Evolutionary conservation across 2,113 vertebrate genomes (phyloP), one percentile per base, ranked within the genome.

Genomic region (Cololabis saira): DNA sequence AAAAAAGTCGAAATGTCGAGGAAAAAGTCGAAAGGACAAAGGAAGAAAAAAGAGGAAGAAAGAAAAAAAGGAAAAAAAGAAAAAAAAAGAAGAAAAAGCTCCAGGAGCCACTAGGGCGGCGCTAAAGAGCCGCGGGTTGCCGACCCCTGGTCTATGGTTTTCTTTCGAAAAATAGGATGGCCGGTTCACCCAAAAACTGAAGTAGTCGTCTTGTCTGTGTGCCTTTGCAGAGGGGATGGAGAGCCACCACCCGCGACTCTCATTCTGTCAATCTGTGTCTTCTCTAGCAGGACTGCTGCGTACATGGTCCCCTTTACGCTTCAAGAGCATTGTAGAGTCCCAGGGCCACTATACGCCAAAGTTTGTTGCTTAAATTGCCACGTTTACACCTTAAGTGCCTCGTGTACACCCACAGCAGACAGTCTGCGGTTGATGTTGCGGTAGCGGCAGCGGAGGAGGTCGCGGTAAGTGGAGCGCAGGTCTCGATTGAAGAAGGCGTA

Each of bases 401-500:
- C 93, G 0, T 94, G 93, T 8, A 94, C 92, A 0, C 93, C 93
- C 22, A 94, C 93, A 6, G 93, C 93, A 2, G 93, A 94, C 15
- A 94, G 92, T 1, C 93, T 72, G 0, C 93, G 89, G 89, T 94
- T 94, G 80, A 94, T 94, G 87, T 94, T 94, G 22, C 93, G 91
- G 62, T 93, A 94, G 13, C 93, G 91, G 51, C 93, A 94, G 24
- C 92, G 92, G 6, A 94, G 87, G 41, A 94, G 87, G 82, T 94
- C 92, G 1, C 89, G 90, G 53, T 94, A 94, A 19, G 93, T 94
- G 54, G 93, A 93, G 58, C 93, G 91, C 73, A 94, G 87, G 82
- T 93, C 93, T 12, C 93, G 89, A 76, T 94, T 94, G 78, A 94
- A 94, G 82, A 94, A 94, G 83, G 93, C 93, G 8, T 94, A 94